Percentiles rank a stretch among this genome's conserved stretches.
Evolutionary conservation across 53 echinoderm and acorn worm species (phyloP).

Genomic region (Echinometra lucunter): DNA sequence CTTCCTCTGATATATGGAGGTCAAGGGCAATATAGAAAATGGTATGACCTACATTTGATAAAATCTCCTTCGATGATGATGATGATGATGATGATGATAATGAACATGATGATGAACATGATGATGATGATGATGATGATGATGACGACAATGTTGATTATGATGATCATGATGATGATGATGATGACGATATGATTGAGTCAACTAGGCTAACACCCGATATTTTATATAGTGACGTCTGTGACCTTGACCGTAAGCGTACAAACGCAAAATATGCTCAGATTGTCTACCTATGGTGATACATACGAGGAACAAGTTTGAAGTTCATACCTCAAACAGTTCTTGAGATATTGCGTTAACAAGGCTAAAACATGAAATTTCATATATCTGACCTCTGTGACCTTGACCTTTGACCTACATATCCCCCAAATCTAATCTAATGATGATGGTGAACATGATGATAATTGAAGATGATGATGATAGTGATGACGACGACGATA

Average conservation of each 20-base stretch:
- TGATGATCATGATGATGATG: conserved; percentile 57
- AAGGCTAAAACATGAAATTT: too few relatives aligned
- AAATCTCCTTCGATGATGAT: conserved; percentile 44
- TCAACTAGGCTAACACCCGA: too few relatives aligned
- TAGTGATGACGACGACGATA: neutral
- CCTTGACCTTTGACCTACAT: too few relatives aligned
- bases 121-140: conserved; percentile 67
- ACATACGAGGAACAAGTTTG: too few relatives aligned
- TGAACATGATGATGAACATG: conserved; percentile 48
- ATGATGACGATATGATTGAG: conserved; percentile 23
- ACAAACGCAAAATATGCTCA: neutral
- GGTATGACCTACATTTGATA: neutral
- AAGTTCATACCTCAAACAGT: too few relatives aligned
- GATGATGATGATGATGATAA: conserved; percentile 59
- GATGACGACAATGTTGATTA: conserved; percentile 57
- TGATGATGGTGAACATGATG: neutral
- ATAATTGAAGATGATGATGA: neutral
- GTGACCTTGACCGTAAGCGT: neutral
- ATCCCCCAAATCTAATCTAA: too few relatives aligned
- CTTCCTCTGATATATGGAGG: conserved; percentile 60
- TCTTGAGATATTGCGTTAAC: too few relatives aligned
- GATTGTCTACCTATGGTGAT: too few relatives aligned
- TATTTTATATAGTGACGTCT: neutral
- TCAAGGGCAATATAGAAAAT: conserved; percentile 18
- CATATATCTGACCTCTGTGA: too few relatives aligned